phyloP scores from a whole-genome alignment of 1,140 invertebrate genomes.

The Subanguina moxae region DNA sequence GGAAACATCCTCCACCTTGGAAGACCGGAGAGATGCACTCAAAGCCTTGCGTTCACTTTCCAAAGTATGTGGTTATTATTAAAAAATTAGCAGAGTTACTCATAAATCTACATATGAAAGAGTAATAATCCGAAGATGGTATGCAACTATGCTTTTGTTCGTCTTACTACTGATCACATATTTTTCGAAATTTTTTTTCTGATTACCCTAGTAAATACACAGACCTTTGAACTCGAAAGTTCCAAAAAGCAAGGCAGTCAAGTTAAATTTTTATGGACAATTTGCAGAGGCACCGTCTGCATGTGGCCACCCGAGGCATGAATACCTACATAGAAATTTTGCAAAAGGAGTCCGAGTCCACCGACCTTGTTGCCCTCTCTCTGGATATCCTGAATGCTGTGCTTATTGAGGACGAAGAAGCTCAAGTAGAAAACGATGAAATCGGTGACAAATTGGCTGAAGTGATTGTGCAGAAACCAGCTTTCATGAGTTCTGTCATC shows the following conservation, averaged over 20 bases:
- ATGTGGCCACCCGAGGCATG: constrained; percentile 93
- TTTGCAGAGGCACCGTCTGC: constrained; percentile 81
- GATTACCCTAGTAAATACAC: too few species aligned
- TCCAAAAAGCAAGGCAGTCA: too few species aligned
- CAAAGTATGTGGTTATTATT: constrained; percentile 61
- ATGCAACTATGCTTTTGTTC: too few species aligned
- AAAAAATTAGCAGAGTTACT: constrained; percentile 5
- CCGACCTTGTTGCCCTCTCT: constrained; percentile 83
- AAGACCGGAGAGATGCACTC: constrained; percentile 91
- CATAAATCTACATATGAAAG: too few species aligned
- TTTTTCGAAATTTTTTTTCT: too few species aligned
- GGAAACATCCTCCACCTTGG: constrained; percentile 81
- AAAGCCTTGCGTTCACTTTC: constrained; percentile 87
- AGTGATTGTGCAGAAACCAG: constrained; percentile 87
- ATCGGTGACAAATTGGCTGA: constrained; percentile 92
- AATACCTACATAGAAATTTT: constrained; percentile 70
- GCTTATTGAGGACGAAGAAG: constrained; percentile 69
- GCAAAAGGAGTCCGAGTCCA: constrained; percentile 75
- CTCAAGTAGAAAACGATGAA: constrained; percentile 59
- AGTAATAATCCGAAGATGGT: too few species aligned
- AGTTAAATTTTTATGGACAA: too few species aligned
- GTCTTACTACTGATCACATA: too few species aligned
- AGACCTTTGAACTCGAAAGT: too few species aligned
- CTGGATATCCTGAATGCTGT: constrained; percentile 87
- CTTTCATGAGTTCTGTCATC: constrained; percentile 79